Evolutionary conservation across 2,888 invertebrate species (phyloP).

Genomic region (Cheilosia scutellata): DNA sequence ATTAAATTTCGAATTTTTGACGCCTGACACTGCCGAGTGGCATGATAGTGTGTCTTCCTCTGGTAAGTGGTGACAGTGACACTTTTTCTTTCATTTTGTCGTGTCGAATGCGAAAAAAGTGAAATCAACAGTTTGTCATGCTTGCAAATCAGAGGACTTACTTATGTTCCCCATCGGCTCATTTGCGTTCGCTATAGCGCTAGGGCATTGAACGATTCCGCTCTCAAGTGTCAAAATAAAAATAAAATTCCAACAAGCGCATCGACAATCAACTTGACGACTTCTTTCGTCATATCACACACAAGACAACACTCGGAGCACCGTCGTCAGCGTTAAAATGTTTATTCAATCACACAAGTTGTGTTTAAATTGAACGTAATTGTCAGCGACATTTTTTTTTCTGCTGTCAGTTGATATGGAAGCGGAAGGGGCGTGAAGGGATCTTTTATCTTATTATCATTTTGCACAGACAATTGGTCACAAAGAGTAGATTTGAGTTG

Average conservation of each 20-base stretch:
- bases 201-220: slow-evolving; percentile 57
- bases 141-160: slow-evolving; percentile 13
- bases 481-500: slow-evolving; percentile 47
- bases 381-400: slow-evolving; percentile 18
- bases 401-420: background rate
- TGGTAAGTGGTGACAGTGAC: background rate
- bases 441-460: slow-evolving; percentile 58
- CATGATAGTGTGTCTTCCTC: background rate
- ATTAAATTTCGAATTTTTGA: slow-evolving; percentile 61
- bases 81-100: slow-evolving; percentile 5
- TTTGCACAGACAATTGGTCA: slow-evolving; percentile 58
- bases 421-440: slow-evolving; percentile 15
- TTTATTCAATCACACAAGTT: slow-evolving; percentile 63
- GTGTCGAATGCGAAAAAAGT: slow-evolving; percentile 28
- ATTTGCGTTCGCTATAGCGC: slow-evolving; percentile 5
- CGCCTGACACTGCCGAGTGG: slow-evolving; percentile 31
- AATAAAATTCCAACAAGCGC: slow-evolving; percentile 25
- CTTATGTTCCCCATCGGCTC: background rate
- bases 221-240: slow-evolving; percentile 49
- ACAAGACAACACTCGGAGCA: background rate
- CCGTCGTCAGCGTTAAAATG: slow-evolving; percentile 25
- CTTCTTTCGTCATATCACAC: slow-evolving; percentile 21
- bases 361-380: slow-evolving; percentile 61
- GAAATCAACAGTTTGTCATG: slow-evolving; percentile 45
- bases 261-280: slow-evolving; percentile 41